Conservation (phyloP, 2,113 vertebrate genomes). For the Dissostichus mawsoni region DNA sequence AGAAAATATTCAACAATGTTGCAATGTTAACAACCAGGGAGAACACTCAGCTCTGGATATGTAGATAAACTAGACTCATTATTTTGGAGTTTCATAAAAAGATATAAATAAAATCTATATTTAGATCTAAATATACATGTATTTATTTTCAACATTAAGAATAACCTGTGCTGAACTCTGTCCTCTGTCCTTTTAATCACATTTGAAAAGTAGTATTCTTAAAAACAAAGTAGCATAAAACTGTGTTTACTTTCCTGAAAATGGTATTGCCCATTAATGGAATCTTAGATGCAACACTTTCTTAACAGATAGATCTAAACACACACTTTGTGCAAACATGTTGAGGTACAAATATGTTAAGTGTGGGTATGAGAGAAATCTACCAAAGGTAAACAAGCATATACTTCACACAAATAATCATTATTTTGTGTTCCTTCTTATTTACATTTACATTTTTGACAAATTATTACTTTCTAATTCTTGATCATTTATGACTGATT, state of each 20-base stretch:
- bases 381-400: no score
- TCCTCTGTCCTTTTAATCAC: background rate
- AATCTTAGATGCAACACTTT: background rate
- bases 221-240: no score
- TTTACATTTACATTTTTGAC: background rate
- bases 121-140: background rate
- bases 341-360: background rate
- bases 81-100: constrained; percentile 24
- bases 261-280: background rate
- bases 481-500: background rate
- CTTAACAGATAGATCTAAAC: background rate
- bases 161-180: background rate
- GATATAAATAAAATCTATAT: background rate
- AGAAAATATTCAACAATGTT: background rate
- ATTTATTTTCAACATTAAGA: background rate
- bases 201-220: no score
- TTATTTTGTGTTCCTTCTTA: no score
- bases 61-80: constrained; percentile 46
- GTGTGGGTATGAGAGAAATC: no score
- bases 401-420: no score
- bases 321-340: background rate
- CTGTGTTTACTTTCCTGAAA: background rate
- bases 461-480: background rate
- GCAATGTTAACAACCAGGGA: background rate
- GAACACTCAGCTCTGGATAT: background rate